A percentile compares a stretch with the other conserved stretches of the same genome.
phyloP scores from a whole-genome alignment of 2,797 vertebrate genomes.

The Sitta carolinensis region DNA sequence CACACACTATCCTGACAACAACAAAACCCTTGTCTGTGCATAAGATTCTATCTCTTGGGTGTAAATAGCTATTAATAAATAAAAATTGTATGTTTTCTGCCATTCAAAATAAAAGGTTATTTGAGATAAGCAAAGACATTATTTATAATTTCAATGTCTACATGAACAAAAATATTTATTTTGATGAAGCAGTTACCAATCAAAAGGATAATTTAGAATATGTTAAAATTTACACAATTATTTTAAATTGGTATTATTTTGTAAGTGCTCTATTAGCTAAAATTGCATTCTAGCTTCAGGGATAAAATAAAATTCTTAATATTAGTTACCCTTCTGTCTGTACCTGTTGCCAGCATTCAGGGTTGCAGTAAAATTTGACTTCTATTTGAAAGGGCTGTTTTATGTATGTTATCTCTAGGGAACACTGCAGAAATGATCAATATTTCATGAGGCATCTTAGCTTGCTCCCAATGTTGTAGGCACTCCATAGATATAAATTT shows the following conservation, averaged over 20 bases:
- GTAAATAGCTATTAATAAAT: background rate
- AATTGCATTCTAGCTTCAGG: background rate
- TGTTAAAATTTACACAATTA: background rate
- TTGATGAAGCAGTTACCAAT: background rate
- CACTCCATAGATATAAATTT: background rate
- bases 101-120: background rate
- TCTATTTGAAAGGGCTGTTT: background rate
- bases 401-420: background rate
- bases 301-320: background rate
- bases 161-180: background rate
- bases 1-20: background rate
- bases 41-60: background rate
- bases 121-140: background rate
- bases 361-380: background rate
- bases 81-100: accelerated
- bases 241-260: background rate
- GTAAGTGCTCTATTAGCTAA: background rate
- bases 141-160: background rate
- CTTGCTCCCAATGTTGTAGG: background rate
- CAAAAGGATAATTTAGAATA: background rate
- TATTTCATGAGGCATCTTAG: background rate
- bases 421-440: background rate
- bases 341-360: background rate
- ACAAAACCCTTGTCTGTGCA: background rate
- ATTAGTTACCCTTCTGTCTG: background rate